Conservation (phyloP, 2,888 invertebrate genomes). For the Argynnis bischoffii region DNA sequence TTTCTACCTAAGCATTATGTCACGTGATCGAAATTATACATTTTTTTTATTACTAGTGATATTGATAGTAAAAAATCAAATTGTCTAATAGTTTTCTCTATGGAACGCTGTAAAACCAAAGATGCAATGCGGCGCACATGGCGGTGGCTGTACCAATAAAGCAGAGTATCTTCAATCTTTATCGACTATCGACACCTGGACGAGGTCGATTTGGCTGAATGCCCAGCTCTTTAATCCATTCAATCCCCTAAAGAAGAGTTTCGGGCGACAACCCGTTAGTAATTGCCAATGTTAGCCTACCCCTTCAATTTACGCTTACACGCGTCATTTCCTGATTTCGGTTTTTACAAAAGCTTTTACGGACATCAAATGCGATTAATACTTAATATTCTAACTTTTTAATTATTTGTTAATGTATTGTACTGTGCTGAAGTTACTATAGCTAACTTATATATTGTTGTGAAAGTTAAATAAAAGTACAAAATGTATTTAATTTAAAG, state of each 20-base stretch:
- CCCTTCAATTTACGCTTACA: slow-evolving; percentile 21
- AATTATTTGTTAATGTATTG: too few relatives aligned
- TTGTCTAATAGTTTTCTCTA: background rate
- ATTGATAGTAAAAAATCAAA: too few relatives aligned
- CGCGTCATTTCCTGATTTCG: slow-evolving; percentile 1
- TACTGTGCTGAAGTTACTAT: too few relatives aligned
- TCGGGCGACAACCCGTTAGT: slow-evolving; percentile 14
- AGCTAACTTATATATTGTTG: too few relatives aligned
- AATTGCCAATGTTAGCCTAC: slow-evolving; percentile 14
- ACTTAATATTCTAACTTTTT: too few relatives aligned
- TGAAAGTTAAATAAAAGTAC: too few relatives aligned
- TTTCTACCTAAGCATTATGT: too few relatives aligned
- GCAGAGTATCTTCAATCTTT: slow-evolving; percentile 14
- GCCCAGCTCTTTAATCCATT: slow-evolving; percentile 20
- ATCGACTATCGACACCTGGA: slow-evolving; percentile 23
- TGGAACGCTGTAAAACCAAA: background rate
- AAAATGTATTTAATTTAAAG: too few relatives aligned
- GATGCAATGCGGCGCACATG: background rate
- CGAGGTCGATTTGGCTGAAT: slow-evolving; percentile 18
- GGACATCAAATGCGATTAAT: background rate
- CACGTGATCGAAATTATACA: too few relatives aligned
- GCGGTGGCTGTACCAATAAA: slow-evolving; percentile 1
- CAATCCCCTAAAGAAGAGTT: slow-evolving; percentile 19
- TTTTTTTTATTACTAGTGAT: too few relatives aligned
- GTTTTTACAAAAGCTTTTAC: background rate